Evolutionary conservation across 1,140 invertebrate genomes (phyloP), one percentile per base, ranked within the genome.

Genomic region (Achroia grisella): DNA sequence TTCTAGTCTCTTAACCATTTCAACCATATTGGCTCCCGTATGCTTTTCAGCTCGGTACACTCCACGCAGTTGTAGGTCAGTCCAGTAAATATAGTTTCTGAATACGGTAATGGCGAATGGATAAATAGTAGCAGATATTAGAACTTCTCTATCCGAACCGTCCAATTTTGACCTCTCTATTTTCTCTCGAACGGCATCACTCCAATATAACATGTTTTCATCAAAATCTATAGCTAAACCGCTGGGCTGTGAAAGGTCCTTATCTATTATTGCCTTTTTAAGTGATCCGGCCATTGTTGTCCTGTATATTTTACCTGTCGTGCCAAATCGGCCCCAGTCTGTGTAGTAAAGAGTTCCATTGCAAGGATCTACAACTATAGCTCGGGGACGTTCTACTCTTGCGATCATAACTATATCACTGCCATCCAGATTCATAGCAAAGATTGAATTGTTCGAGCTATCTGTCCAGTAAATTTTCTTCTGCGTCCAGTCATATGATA

Each of bases 391-490:
- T 64, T 98, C 95, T 0, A 98, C 97, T 64, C 93, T 87, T 1
- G 95, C 93, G 46, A 99, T 98, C 91, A 97, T 98, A 0, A 99
- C 93, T 28, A 98, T 87, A 64, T 98, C 92, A 0, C 92, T 87
- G 8, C 96, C 94, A 67, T 96, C 93, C 4, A 96, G 86, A 70
- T 99, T 97, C 92, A 98, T 97, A 0, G 97, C 95, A 62, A 97
- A 98, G 36, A 98, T 97, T 15, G 94, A 96, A 52, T 95, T 95
- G 62, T 97, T 98, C 0, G 93, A 94, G 32, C 93, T 97, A 61
- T 99, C 97, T 0, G 97, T 97, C 97, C 97, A 99, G 71, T 98
- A 99, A 17, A 99, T 91, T 79, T 98, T 98, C 65, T 96, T 94
- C 52, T 96, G 94, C 0, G 97, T 97, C 97, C 97, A 99, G 66